Evolutionary conservation across 2,888 invertebrate species (phyloP).

Genomic region (Eupithecia dodoneata): DNA sequence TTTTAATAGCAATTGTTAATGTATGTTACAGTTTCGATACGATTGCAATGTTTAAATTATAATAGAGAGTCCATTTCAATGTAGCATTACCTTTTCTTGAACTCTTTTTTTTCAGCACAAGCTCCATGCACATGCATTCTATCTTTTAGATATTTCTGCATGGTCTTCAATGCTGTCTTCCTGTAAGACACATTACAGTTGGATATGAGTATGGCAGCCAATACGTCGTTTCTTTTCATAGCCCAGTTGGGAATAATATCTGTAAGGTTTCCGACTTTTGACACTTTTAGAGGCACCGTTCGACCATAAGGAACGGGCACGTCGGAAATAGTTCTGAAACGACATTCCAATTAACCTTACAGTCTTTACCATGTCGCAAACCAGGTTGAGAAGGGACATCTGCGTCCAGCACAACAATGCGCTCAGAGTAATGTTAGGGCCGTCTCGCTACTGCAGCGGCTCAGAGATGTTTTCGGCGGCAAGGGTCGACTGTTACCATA

Average conservation of each 20-base stretch:
- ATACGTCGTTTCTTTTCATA: constrained; percentile 71
- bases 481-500: background rate
- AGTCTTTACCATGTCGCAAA: background rate
- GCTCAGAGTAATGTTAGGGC: background rate
- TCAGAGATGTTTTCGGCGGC: background rate
- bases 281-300: constrained; percentile 62
- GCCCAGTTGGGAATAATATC: constrained; percentile 68
- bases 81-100: constrained; percentile 39
- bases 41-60: background rate
- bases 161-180: constrained; percentile 79
- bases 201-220: constrained; percentile 84
- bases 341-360: background rate
- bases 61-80: background rate
- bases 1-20: background rate
- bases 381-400: background rate
- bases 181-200: constrained; percentile 81
- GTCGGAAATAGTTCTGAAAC: constrained; percentile 84
- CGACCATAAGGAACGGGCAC: constrained; percentile 88
- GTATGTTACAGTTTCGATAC: background rate
- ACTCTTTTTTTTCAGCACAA: constrained; percentile 69
- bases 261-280: constrained; percentile 6
- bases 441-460: background rate
- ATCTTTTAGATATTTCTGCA: constrained; percentile 83
- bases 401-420: background rate
- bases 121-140: constrained; percentile 84